Evolutionary conservation across 1,140 invertebrate genomes (phyloP), one percentile per base, ranked within the genome.

Genomic region (Chlorops oryzae): DNA sequence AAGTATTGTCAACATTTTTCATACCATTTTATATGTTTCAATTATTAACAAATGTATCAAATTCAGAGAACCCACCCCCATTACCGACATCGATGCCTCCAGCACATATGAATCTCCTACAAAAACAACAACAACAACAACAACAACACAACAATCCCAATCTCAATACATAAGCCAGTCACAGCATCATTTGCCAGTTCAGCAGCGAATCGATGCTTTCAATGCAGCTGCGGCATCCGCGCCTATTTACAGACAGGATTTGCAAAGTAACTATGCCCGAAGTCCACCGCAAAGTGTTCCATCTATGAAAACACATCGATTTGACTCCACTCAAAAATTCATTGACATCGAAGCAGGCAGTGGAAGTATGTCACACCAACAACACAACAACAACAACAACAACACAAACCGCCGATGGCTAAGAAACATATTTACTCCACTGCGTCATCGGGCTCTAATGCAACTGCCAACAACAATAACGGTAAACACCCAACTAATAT

Each of bases 21-120:
- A n/a, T n/a, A n/a, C n/a, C n/a, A n/a, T n/a, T n/a, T n/a, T n/a
- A n/a, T n/a, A n/a, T n/a, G n/a, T n/a, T n/a, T n/a, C n/a, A n/a
- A n/a, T n/a, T 32, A 32, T 32, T n/a, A 13, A 32, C n/a, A 43
- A 57, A 45, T 58, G 17, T 32, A 42, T 39, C 40, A 50, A 56
- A 50, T 55, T 56, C 63, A 70, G 65, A 70, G 58, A 66, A 70
- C 62, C 66, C 70, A 56, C 69, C 70, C 56, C 69, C 70, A 58
- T 61, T 72, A 57, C 69, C 70, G 54, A 60, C 69, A 40, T 68
- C 70, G 46, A 67, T 70, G 62, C 70, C 69, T 51, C 70, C 69
- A 4, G 51, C 65, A 51, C 59, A 60, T 50, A 43, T 49, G 22
- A 55, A 59, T 51, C 43, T 41, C 39, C 58, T 58, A 46, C 56